phyloP scores from a whole-genome alignment of 2,113 vertebrate genomes.

The Pelecanus crispus region DNA sequence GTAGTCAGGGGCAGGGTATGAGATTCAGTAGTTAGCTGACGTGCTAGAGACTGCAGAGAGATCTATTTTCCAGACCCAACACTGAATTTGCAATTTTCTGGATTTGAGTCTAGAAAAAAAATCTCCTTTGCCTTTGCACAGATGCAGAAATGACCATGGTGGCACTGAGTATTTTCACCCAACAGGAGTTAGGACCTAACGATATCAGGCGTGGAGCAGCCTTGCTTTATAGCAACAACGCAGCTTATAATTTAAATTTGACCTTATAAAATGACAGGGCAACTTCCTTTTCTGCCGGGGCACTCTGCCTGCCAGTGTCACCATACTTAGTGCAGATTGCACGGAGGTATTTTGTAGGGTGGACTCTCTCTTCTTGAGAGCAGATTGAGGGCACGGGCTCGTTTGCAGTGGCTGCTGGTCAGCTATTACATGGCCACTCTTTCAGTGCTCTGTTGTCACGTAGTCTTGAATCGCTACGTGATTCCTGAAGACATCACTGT shows the following conservation, averaged over 20 bases:
- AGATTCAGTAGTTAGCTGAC: not conserved
- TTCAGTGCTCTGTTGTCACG: not conserved
- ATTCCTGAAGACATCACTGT: not conserved
- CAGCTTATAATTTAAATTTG: not conserved
- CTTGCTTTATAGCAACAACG: not conserved
- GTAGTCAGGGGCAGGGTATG: not conserved
- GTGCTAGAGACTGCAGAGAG: not conserved
- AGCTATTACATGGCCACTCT: not conserved
- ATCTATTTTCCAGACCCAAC: not conserved
- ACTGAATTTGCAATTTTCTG: not conserved
- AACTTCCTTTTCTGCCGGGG: not conserved
- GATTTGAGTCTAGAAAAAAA: not conserved
- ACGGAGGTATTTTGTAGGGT: not conserved
- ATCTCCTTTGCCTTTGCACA: not conserved
- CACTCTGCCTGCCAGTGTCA: not conserved
- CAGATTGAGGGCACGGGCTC: not conserved
- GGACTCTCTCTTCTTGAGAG: not conserved
- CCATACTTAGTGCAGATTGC: not conserved
- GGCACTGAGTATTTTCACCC: not conserved
- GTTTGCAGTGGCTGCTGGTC: not conserved
- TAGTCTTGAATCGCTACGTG: not conserved
- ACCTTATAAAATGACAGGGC: not conserved
- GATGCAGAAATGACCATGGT: rapidly evolving
- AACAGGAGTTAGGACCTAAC: not conserved
- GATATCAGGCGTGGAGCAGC: not conserved